phyloP scores from a whole-genome alignment of 2,888 invertebrate species.

The Cyaniris semiargus region DNA sequence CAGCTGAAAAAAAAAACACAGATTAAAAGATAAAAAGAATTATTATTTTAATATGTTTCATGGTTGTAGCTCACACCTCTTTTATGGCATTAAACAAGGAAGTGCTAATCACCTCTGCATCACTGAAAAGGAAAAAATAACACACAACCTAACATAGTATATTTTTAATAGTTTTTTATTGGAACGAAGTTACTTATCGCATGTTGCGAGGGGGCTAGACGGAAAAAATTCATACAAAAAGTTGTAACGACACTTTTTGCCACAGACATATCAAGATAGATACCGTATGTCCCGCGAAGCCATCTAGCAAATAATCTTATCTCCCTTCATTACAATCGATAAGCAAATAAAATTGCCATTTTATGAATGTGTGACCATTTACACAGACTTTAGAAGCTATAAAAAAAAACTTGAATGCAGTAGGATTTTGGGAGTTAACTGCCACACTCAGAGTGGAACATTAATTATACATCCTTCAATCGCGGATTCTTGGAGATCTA shows the following conservation, averaged over 20 bases:
- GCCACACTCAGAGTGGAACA: no score
- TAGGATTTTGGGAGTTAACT: no score
- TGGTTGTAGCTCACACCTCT: not conserved
- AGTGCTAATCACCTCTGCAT: not conserved
- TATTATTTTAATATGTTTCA: not conserved
- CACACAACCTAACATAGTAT: no score
- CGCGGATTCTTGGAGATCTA: no score
- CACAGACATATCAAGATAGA: no score
- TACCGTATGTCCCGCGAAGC: no score
- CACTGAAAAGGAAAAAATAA: not conserved
- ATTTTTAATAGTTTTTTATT: no score
- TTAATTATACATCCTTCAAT: no score
- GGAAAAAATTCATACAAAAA: no score
- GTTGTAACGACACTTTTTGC: no score
- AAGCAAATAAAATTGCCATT: not conserved
- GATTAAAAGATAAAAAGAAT: not conserved
- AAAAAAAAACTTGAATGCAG: not conserved
- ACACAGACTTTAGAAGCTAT: not conserved
- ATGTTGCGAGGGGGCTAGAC: no score
- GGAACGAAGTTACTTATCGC: no score
- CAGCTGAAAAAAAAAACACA: slow-evolving; percentile 83
- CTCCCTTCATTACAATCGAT: not conserved
- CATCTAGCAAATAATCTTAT: not conserved
- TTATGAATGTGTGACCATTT: not conserved
- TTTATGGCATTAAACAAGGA: not conserved